Evolutionary conservation across 2,797 vertebrate species (phyloP).

Genomic region (Sus cebifrons): DNA sequence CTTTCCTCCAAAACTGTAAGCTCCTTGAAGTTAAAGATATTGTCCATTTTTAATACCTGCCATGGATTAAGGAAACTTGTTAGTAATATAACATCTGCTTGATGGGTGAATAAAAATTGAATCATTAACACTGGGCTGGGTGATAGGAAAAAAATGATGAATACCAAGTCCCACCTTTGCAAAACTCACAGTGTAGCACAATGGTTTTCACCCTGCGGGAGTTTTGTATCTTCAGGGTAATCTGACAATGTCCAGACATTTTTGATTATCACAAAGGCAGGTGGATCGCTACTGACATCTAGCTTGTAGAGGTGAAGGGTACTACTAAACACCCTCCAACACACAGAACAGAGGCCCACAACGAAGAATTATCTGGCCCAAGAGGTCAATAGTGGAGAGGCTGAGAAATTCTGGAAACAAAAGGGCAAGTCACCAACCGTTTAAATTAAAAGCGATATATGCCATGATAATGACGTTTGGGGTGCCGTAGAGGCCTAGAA

Average conservation of each 20-base stretch:
- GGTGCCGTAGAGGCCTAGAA: not conserved
- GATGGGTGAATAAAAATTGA: not conserved
- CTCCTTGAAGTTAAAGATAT: constrained; percentile 28
- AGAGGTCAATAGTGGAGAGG: not conserved
- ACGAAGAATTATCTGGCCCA: not conserved
- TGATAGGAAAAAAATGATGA: not conserved
- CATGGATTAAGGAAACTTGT: not conserved
- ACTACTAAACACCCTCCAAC: not conserved
- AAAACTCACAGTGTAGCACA: not conserved
- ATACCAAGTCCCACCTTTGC: not conserved
- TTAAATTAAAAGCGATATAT: not conserved
- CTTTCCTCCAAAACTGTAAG: not conserved
- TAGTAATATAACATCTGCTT: not conserved
- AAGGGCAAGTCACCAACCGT: not conserved
- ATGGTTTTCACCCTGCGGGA: not conserved
- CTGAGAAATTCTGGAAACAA: not conserved
- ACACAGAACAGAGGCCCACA: not conserved
- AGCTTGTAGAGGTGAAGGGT: not conserved
- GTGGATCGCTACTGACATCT: not conserved
- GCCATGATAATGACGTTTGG: no score
- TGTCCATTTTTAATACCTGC: not conserved
- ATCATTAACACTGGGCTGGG: not conserved
- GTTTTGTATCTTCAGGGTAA: not conserved
- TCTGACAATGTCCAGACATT: not conserved
- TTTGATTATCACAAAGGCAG: not conserved